These are phyloP conservation scores for Nematostella vectensis DNA, from an alignment of 92 coral and sea anemone genomes.

Conservation along the genomic window DNA sequence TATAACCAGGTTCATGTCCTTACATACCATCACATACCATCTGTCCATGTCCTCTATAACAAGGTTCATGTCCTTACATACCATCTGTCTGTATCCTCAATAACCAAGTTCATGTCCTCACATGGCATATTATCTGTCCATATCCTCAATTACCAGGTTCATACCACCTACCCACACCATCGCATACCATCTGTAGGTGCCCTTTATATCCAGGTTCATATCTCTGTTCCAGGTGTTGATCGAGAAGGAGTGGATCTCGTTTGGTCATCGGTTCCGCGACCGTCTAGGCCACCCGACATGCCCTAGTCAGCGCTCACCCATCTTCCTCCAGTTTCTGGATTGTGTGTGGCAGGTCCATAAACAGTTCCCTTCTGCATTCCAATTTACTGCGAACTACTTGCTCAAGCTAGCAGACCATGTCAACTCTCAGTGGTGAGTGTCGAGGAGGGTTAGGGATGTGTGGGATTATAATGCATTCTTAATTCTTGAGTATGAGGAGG, in stretches of 20 bases:
- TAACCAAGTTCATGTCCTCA: too few relatives aligned
- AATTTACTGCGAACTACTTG: slow-evolving; percentile 64
- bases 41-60: too few relatives aligned
- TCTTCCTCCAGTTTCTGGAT: slow-evolving; percentile 88
- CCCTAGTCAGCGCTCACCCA: slow-evolving; percentile 92
- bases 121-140: too few relatives aligned
- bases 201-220: too few relatives aligned
- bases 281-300: slow-evolving; percentile 86
- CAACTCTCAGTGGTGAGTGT: slow-evolving; percentile 89
- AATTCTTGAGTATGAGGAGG: too few relatives aligned
- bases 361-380: slow-evolving; percentile 89
- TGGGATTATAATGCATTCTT: too few relatives aligned
- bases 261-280: slow-evolving; percentile 97
- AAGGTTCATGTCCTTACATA: too few relatives aligned
- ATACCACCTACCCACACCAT: neutral
- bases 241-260: slow-evolving; percentile 96
- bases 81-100: too few relatives aligned
- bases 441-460: neutral
- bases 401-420: slow-evolving; percentile 84
- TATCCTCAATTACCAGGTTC: too few relatives aligned
- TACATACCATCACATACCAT: too few relatives aligned
- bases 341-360: slow-evolving; percentile 91
- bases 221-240: slow-evolving; percentile 64
- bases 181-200: too few relatives aligned
- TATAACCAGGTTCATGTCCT: too few relatives aligned